phyloP scores from a whole-genome alignment of 37 sponge, comb jelly and placozoan genomes.

The Corticium candelabrum region DNA sequence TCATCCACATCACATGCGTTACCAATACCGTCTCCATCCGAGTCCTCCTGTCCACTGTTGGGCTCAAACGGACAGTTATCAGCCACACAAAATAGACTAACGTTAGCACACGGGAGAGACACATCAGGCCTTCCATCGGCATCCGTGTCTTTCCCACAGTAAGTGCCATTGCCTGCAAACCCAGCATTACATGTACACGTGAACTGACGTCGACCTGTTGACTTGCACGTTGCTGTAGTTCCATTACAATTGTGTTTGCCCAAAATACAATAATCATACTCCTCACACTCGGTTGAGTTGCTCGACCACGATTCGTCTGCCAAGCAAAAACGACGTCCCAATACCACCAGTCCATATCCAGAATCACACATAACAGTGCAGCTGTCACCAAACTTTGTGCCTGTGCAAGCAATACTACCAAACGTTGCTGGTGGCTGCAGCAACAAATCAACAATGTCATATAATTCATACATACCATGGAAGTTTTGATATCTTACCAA shows the following conservation, averaged over 20 bases:
- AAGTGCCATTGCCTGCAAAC: conserved; percentile 8
- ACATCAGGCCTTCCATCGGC: neutral
- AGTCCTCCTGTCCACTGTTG: neutral
- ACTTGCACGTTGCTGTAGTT: neutral
- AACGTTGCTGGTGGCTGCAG: too few relatives aligned
- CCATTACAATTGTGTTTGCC: neutral
- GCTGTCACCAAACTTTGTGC: neutral
- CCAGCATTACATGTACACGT: neutral
- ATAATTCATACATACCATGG: neutral
- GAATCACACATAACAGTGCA: neutral
- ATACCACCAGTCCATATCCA: neutral
- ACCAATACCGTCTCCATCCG: conserved; percentile 7
- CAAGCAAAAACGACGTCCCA: neutral
- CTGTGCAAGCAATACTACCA: neutral
- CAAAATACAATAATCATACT: neutral
- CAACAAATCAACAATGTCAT: too few relatives aligned
- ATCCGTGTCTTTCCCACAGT: neutral
- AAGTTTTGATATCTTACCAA: too few relatives aligned
- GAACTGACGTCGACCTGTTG: neutral
- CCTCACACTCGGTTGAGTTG: neutral
- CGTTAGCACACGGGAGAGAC: neutral
- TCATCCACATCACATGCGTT: conserved; percentile 15
- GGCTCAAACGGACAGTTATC: conserved; percentile 50
- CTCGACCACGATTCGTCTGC: neutral
- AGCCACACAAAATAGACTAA: neutral